Evolutionary conservation across 2,113 vertebrate genomes (phyloP).

Genomic region (Eidolon helvum): DNA sequence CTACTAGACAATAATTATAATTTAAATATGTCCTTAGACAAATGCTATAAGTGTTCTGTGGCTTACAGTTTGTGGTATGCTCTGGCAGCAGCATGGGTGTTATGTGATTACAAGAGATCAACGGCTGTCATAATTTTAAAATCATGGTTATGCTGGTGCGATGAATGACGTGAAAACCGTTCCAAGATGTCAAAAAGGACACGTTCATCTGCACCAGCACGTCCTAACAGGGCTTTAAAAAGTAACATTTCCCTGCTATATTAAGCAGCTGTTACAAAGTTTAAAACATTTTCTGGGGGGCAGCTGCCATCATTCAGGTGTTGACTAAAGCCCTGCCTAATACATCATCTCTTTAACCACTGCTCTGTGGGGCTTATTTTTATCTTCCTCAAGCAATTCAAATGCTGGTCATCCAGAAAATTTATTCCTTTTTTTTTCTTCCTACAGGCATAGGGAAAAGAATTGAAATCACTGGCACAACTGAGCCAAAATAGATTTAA

Average conservation of each 20-base stretch:
- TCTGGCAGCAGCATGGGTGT: not conserved
- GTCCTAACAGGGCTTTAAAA: constrained; percentile 2
- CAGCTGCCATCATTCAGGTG: constrained; percentile 40
- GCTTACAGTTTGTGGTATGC: not conserved
- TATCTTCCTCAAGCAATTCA: constrained; percentile 46
- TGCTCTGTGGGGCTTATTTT: constrained; percentile 30
- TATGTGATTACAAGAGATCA: not conserved
- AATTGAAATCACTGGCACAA: constrained; percentile 45
- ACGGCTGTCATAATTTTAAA: not conserved
- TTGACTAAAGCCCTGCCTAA: not conserved
- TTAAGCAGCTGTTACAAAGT: constrained; percentile 48
- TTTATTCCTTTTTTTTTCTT: constrained; percentile 27
- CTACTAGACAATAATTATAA: not conserved
- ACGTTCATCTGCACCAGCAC: not conserved
- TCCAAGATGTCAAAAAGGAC: not conserved
- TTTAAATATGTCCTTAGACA: not conserved
- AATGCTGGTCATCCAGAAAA: constrained; percentile 56
- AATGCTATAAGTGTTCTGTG: not conserved
- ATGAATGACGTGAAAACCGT: not conserved
- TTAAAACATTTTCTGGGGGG: not conserved
- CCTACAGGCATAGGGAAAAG: not conserved
- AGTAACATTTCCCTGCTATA: not conserved
- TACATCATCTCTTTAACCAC: constrained; percentile 35
- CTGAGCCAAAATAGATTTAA: constrained; percentile 3
- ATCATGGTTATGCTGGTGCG: not conserved